A percentile compares a stretch with the other conserved stretches of the same genome.
These are phyloP conservation scores for Dinoponera quadriceps DNA, from an alignment of 1,140 invertebrate species.

Conservation along the genomic window DNA sequence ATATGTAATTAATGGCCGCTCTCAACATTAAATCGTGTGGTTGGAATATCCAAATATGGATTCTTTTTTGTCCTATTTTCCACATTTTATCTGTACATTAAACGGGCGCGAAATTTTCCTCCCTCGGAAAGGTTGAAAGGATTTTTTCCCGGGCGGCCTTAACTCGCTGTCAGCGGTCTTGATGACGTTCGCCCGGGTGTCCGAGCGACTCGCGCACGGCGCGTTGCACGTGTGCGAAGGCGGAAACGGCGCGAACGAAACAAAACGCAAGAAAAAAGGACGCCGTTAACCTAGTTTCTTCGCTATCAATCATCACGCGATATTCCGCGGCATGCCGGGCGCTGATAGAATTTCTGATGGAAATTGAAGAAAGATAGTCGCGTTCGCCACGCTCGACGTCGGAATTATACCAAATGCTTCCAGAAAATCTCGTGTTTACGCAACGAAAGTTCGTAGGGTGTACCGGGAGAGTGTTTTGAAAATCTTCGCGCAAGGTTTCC, in stretches of 20 bases:
- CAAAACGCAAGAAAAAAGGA: slow-evolving; percentile 51
- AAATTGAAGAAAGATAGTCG: slow-evolving; percentile 52
- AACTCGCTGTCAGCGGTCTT: too few relatives aligned
- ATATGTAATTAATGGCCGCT: too few relatives aligned
- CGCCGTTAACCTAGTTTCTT: slow-evolving; percentile 64
- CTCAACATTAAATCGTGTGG: too few relatives aligned
- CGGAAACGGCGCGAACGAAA: slow-evolving; percentile 37
- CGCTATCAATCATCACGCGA: slow-evolving; percentile 64
- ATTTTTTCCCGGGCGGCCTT: too few relatives aligned
- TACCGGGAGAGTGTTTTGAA: too few relatives aligned
- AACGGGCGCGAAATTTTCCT: too few relatives aligned
- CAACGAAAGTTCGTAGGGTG: not conserved
- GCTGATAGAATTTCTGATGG: slow-evolving; percentile 64
- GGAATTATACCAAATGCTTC: slow-evolving; percentile 34
- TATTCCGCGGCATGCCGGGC: slow-evolving; percentile 32
- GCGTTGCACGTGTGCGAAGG: slow-evolving; percentile 16
- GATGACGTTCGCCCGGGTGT: slow-evolving; percentile 7
- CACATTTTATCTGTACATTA: too few relatives aligned
- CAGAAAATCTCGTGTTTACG: not conserved
- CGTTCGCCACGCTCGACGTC: not conserved
- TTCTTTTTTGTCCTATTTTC: too few relatives aligned
- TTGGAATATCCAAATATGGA: too few relatives aligned
- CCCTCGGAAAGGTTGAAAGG: too few relatives aligned
- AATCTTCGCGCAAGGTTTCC: too few relatives aligned
- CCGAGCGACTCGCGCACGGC: slow-evolving; percentile 1